Percentiles rank a stretch among this genome's conserved stretches.
phyloP scores from a whole-genome alignment of 1,140 invertebrate genomes.

The Oncopeltus fasciatus region DNA sequence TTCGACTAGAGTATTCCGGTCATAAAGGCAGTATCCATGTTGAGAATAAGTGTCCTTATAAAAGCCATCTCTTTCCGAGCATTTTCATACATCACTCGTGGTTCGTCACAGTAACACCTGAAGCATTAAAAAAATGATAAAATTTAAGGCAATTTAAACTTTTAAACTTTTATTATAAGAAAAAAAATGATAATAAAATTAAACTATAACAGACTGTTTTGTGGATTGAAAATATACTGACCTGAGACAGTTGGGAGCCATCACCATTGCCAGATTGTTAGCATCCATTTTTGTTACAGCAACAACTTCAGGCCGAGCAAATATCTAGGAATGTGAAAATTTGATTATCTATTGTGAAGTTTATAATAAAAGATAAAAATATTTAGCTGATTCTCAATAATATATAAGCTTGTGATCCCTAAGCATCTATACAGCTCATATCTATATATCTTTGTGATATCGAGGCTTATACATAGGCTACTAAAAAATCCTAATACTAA shows the following conservation, averaged over 20 bases:
- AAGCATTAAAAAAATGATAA: not conserved
- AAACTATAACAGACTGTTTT: too few species aligned
- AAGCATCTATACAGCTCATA: too few species aligned
- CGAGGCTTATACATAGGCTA: too few species aligned
- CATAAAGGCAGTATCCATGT: constrained; percentile 69
- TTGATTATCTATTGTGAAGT: too few species aligned
- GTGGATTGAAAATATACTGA: constrained; percentile 33
- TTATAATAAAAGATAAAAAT: too few species aligned
- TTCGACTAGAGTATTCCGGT: constrained; percentile 33
- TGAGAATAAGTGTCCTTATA: constrained; percentile 82
- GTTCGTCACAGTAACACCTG: constrained; percentile 85
- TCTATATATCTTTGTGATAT: too few species aligned
- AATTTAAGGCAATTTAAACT: too few species aligned
- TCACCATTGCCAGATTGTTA: constrained; percentile 94
- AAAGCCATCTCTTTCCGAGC: constrained; percentile 96
- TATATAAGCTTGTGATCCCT: too few species aligned
- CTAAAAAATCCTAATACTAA: too few species aligned
- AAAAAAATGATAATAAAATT: too few species aligned
- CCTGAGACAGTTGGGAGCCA: constrained; percentile 91
- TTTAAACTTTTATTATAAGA: too few species aligned
- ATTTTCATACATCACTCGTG: constrained; percentile 87
- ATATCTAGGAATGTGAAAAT: constrained; percentile 46
- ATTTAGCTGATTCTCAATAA: too few species aligned
- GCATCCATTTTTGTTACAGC: constrained; percentile 95
- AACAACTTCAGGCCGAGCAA: constrained; percentile 80